These are phyloP conservation scores for Nomada ruficornis DNA, from an alignment of 2,888 invertebrate genomes.

Conservation along the genomic window DNA sequence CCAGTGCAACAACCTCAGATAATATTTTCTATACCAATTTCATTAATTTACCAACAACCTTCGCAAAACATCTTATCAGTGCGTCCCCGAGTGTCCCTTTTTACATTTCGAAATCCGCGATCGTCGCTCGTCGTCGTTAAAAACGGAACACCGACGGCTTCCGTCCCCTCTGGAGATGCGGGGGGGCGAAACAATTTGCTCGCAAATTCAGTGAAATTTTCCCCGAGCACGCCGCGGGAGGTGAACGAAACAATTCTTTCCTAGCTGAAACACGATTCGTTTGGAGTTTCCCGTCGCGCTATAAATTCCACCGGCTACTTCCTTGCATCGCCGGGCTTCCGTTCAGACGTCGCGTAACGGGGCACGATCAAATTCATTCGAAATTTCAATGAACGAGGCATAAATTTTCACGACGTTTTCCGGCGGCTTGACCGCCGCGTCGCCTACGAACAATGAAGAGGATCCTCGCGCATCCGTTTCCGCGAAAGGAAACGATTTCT, in stretches of 20 bases:
- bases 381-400: conserved; percentile 25
- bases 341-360: background rate
- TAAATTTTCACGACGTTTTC: conserved; percentile 27
- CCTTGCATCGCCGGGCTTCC: conserved; percentile 27
- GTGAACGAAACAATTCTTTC: conserved; percentile 28
- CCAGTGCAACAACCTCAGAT: background rate
- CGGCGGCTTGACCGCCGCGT: background rate
- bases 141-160: background rate
- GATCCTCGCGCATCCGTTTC: conserved; percentile 42
- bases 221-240: background rate
- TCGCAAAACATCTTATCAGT: background rate
- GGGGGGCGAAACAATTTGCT: conserved; percentile 27
- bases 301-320: conserved; percentile 28
- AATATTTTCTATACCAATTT: background rate
- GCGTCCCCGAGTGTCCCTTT: too few species aligned
- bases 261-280: background rate
- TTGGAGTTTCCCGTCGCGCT: background rate
- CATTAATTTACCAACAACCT: background rate
- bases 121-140: background rate
- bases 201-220: conserved; percentile 27
- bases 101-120: background rate
- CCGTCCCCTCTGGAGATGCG: background rate
- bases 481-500: conserved; percentile 8
- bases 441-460: background rate
- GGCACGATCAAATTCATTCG: conserved; percentile 27